Conservation (phyloP, 2,113 vertebrate genomes). For the Misgurnus mizolepis region DNA sequence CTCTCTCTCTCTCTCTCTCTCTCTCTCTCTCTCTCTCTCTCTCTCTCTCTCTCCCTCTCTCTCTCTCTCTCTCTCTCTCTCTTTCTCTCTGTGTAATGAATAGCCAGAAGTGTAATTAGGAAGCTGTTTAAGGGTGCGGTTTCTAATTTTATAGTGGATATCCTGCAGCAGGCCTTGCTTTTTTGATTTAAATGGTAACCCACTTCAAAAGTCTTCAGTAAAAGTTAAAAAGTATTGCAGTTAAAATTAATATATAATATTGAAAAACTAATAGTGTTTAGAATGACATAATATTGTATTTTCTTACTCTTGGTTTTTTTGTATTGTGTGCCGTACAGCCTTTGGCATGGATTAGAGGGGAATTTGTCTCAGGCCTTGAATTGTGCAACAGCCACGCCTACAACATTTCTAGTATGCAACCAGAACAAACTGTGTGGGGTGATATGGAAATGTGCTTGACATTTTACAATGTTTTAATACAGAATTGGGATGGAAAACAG, state of each 20-base stretch:
- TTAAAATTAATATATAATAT: neutral
- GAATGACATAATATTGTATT: neutral
- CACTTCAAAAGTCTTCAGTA: neutral
- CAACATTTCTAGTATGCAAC: no score
- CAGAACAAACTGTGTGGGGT: no score
- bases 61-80: neutral
- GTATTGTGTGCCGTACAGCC: no score
- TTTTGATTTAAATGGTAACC: neutral
- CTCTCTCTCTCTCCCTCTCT: no score
- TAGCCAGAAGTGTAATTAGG: slow-evolving; percentile 5
- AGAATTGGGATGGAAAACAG: no score
- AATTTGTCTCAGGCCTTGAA: no score
- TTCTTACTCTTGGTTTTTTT: neutral
- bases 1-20: no score
- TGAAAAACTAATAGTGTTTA: neutral
- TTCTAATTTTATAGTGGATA: neutral
- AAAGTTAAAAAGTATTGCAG: neutral
- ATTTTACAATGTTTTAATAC: no score
- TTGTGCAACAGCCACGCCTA: no score
- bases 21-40: no score
- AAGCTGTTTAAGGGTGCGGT: neutral
- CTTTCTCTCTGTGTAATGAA: neutral
- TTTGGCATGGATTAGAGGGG: no score
- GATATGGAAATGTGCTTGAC: no score
- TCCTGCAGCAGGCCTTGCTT: neutral